phyloP scores from a whole-genome alignment of 2,113 vertebrate genomes.

The Pungitius pungitius region DNA sequence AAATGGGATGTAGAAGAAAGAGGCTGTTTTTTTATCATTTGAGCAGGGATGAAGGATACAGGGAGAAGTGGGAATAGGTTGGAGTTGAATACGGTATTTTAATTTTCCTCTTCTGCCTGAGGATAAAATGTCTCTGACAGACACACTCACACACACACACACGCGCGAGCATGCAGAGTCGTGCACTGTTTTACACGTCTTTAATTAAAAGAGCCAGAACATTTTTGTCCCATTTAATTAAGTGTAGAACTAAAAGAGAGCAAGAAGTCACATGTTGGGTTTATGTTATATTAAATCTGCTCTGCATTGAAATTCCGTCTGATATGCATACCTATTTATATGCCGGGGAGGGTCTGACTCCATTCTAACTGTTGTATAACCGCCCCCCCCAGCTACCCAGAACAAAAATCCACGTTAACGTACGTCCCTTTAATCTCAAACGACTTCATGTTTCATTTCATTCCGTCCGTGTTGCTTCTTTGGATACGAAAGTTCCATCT shows the following conservation, averaged over 20 bases:
- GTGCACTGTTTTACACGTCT: constrained; percentile 48
- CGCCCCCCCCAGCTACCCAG: constrained; percentile 32
- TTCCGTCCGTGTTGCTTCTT: constrained; percentile 8
- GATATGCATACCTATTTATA: neutral
- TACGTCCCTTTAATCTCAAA: constrained; percentile 37
- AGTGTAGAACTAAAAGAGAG: constrained; percentile 43
- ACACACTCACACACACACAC: constrained; percentile 5
- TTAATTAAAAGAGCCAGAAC: constrained; percentile 63
- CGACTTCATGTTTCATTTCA: constrained; percentile 38
- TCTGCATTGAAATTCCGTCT: neutral
- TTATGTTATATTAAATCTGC: constrained; percentile 36
- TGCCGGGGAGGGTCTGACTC: constrained; percentile 8
- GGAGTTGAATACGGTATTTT: constrained; percentile 61
- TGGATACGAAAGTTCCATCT: constrained; percentile 18
- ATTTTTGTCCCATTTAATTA: constrained; percentile 64
- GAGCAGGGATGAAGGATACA: neutral
- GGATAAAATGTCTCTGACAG: constrained; percentile 30
- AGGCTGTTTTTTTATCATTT: constrained; percentile 42
- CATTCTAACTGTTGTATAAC: constrained; percentile 22
- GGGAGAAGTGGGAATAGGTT: constrained; percentile 39
- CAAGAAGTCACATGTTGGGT: constrained; percentile 41
- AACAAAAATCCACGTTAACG: constrained; percentile 33
- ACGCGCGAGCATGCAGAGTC: constrained; percentile 39
- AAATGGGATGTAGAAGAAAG: constrained; percentile 56
- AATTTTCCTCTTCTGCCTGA: constrained; percentile 55